Conservation (phyloP, 2,113 vertebrate genomes). For the Xiphophorus hellerii region DNA sequence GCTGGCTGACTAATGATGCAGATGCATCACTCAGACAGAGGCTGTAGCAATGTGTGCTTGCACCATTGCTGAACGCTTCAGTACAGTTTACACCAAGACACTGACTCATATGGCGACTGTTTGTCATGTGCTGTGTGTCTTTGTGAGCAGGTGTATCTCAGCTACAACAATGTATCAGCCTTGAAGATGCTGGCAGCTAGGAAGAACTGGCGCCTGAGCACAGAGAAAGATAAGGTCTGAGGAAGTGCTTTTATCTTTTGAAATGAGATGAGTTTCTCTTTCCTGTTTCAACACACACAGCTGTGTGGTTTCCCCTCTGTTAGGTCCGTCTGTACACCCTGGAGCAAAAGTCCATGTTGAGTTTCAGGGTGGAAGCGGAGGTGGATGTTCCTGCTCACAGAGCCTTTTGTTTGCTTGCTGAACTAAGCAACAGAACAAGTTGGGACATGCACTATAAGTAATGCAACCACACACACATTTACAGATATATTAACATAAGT, state of each 20-base stretch:
- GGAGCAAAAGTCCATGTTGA: slow-evolving; percentile 89
- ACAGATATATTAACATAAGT: not conserved
- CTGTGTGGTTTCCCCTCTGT: not conserved
- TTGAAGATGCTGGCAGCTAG: slow-evolving; percentile 89
- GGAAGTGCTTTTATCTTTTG: not conserved
- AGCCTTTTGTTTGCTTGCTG: slow-evolving; percentile 87
- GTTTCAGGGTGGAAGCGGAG: slow-evolving; percentile 85
- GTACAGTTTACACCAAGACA: not conserved
- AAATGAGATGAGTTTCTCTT: not conserved
- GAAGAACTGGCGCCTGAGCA: slow-evolving; percentile 85
- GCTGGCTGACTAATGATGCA: no score
- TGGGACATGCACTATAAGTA: slow-evolving; percentile 91
- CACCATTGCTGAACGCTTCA: not conserved
- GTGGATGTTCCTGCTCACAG: slow-evolving; percentile 76
- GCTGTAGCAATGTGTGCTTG: not conserved
- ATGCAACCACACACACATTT: slow-evolving; percentile 35
- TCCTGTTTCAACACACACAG: not conserved
- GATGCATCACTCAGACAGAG: no score
- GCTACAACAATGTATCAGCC: slow-evolving; percentile 94
- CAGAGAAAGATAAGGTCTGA: slow-evolving; percentile 85
- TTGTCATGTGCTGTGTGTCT: not conserved
- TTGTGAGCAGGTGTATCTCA: slow-evolving; percentile 88
- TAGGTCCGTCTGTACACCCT: slow-evolving; percentile 89
- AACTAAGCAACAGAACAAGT: slow-evolving; percentile 81
- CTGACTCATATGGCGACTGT: no score